Evolutionary conservation across 2,797 vertebrate species (phyloP).

Genomic region (Taeniopygia guttata): DNA sequence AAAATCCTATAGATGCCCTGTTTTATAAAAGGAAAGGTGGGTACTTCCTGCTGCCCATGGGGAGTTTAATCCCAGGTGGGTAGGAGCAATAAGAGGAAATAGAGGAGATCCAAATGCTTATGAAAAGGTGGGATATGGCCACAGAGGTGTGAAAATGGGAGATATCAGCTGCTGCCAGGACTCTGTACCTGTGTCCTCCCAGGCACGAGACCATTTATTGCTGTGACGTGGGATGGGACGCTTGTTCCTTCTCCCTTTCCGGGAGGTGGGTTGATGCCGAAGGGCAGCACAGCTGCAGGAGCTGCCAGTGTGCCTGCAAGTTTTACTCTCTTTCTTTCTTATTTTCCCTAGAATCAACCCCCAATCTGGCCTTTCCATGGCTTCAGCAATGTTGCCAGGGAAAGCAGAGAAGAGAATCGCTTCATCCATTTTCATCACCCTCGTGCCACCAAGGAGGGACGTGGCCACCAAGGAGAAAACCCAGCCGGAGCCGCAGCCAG

Average conservation of each 20-base stretch:
- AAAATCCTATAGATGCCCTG: neutral
- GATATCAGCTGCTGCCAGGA: fast-evolving
- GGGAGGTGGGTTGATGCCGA: neutral
- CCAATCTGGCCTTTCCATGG: fast-evolving
- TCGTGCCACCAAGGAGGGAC: slow-evolving; percentile 78
- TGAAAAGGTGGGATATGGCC: neutral
- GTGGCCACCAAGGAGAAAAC: neutral
- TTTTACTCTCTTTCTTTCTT: neutral
- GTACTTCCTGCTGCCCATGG: neutral
- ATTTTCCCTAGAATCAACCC: neutral
- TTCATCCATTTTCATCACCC: slow-evolving; percentile 90
- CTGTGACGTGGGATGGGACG: neutral
- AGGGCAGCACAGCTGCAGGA: neutral
- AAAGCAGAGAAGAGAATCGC: slow-evolving; percentile 82
- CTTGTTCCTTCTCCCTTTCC: neutral
- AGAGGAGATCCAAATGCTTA: neutral
- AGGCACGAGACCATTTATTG: neutral
- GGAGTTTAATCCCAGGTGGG: neutral
- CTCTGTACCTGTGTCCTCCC: neutral
- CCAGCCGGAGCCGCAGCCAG: neutral
- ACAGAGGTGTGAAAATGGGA: neutral
- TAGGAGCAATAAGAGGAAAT: neutral
- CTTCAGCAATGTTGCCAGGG: slow-evolving; percentile 24
- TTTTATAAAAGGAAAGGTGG: neutral
- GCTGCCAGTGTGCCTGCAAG: fast-evolving